Evolutionary conservation across 2,113 vertebrate species (phyloP), one percentile per base, ranked within the genome.

Genomic region (Columba livia): DNA sequence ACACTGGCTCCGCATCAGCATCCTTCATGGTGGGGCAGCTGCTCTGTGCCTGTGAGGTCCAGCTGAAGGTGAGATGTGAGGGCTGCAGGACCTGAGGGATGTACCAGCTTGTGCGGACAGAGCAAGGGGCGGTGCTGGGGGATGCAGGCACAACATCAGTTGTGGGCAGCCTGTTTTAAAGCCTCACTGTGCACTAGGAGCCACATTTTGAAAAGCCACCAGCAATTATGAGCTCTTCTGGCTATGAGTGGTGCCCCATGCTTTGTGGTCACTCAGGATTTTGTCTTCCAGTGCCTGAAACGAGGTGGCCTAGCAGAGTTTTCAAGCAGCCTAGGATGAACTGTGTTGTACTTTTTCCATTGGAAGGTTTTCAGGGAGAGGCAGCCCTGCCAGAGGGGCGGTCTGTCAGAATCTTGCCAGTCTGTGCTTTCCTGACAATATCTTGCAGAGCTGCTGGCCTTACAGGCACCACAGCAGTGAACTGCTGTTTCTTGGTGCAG

Each of bases 41-140:
- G 3, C 97, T 90, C 75, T 91, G 96, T 13, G 88, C 84, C 91
- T 98, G 96, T 36, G 94, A 77, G 16, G n/a, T 89, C 79, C 88
- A 85, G 36, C 74, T 86, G 29, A 94, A 96, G 91, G 89, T 93
- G 84, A 87, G 93, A 48, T 82, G 42, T 0, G 53, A 91, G 70
- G 65, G 74, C 42, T 80, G 53, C 51, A 36, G 64, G 54, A 94
- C 87, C 28, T 81, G 69, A 71, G 47, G 23, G 23, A 6, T 16
- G 7, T 20, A 15, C 0, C 6, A 0, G 16, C 17, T 69, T 2
- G 0, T 11, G 38, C 0, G 4, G 24, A 31, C 20, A 40, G 36
- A 84, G 56, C 1, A 0, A 71, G 54, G 29, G 13, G 24, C 25
- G 32, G 9, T 88, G 74, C 21, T 0, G 10, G 24, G 32, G 17